A percentile compares a stretch with the other conserved stretches of the same genome.
phyloP scores from a whole-genome alignment of 2,797 vertebrate species.

The Sebastes umbrosus region DNA sequence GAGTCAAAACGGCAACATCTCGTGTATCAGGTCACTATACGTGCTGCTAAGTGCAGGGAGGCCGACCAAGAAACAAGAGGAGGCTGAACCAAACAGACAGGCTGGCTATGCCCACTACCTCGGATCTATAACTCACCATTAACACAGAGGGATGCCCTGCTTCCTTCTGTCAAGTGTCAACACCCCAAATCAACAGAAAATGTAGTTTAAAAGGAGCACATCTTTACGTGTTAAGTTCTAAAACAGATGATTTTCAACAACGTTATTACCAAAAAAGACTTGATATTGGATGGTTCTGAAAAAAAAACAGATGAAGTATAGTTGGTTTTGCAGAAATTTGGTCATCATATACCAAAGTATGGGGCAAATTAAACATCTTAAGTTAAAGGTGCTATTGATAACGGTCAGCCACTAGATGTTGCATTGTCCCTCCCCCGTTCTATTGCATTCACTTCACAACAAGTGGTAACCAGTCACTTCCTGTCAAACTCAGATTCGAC shows the following conservation, averaged over 20 bases:
- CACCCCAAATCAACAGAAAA: not conserved
- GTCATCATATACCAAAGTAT: not conserved
- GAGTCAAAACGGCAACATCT: conserved; percentile 1
- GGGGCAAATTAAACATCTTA: not conserved
- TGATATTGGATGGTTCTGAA: not conserved
- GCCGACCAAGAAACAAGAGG: not conserved
- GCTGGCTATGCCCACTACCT: not conserved
- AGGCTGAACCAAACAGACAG: conserved; percentile 37
- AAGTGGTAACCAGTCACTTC: too few relatives aligned
- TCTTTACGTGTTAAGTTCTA: not conserved
- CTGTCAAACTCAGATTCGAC: too few relatives aligned
- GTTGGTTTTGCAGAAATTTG: not conserved
- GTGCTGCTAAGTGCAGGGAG: not conserved
- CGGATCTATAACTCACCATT: conserved; percentile 29
- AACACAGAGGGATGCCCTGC: not conserved
- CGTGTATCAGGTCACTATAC: conserved; percentile 25
- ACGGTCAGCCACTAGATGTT: too few relatives aligned
- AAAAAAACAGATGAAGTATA: not conserved
- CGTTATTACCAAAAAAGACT: not conserved
- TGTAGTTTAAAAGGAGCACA: not conserved
- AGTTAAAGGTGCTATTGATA: too few relatives aligned
- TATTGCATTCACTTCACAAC: too few relatives aligned
- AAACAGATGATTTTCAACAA: not conserved
- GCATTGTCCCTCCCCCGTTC: too few relatives aligned
- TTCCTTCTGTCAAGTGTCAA: not conserved